Base-by-base conservation (phyloP, 2,888 invertebrate species). In the Cryptocheilus praepositus region DNA sequence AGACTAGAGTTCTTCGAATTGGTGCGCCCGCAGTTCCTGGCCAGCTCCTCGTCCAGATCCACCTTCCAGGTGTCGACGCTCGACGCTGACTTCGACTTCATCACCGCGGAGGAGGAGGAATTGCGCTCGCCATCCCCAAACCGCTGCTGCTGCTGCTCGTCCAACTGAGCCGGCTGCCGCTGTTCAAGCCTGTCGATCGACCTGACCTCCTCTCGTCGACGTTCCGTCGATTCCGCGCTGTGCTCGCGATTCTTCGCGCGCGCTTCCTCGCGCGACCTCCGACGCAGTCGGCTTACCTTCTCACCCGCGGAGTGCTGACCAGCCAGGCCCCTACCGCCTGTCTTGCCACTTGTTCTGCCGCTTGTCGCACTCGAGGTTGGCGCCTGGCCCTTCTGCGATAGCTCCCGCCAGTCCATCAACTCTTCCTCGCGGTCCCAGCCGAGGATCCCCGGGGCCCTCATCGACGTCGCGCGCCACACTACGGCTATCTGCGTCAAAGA, bases 401-500 rank as follows among this genome's bases (percentile, higher is more conserved):
- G 78, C 69, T 87, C 87, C 75, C 87, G 86, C 88, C 88, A 88
- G 73, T 88, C 88, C 88, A 88, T 88, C 77, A 86, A 86, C 83
- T 88, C 87, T 83, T 86, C 86, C 86, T 87, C 88, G 81, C 87
- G 85, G 82, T 88, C 88, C 87, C 88, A 88, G 77, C 87, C 86
- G 79, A 88, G 83, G 75, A 88, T 85, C 77, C 88, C 87, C 74
- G 87, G 86, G 82, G 86, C 84, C 83, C 88, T 86, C 88, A 88
- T 88, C 82, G 88, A 86, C 86, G 88, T 82, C 66, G 84, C 79
- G 81, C 88, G 84, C 88, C 88, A 88, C 83, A 88, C 86, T 72
- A 88, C 81, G 80, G 88, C 88, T 82, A 88, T 88, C 88, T 88
- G 62, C 16, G 21, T 7, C 5, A 49, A n/a, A 49, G 11, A n/a